These are phyloP conservation scores for Bembecia ichneumoniformis DNA, from an alignment of 2,888 invertebrate species.

Conservation along the genomic window DNA sequence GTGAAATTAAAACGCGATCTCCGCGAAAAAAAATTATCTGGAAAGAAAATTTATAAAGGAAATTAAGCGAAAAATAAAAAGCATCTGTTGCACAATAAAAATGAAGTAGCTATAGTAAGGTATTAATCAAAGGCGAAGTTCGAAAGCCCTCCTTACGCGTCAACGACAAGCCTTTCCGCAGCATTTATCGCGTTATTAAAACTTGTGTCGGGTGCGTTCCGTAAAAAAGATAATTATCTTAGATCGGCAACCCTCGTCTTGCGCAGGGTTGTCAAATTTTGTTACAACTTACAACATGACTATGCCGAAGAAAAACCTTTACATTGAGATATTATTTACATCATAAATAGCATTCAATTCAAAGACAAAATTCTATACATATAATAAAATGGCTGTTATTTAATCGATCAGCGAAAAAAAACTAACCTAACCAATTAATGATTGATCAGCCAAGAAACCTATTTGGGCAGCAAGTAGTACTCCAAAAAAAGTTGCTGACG, in stretches of 20 bases:
- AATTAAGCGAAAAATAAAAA: slow-evolving; percentile 54
- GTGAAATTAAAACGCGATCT: slow-evolving; percentile 54
- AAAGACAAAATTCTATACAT: too few relatives aligned
- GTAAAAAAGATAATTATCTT: slow-evolving; percentile 74
- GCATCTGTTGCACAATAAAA: slow-evolving; percentile 60
- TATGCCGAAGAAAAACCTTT: too few relatives aligned
- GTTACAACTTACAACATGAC: neutral
- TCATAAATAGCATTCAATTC: too few relatives aligned
- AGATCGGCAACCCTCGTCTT: slow-evolving; percentile 59
- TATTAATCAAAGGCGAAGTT: slow-evolving; percentile 44
- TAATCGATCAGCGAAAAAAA: too few relatives aligned
- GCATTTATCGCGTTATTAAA: slow-evolving; percentile 71
- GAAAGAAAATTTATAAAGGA: slow-evolving; percentile 20
- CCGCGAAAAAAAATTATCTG: slow-evolving; percentile 20
- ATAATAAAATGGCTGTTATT: too few relatives aligned
- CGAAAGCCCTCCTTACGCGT: slow-evolving; percentile 55
- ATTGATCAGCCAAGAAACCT: too few relatives aligned
- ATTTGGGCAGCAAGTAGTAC: too few relatives aligned
- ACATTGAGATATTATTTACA: too few relatives aligned
- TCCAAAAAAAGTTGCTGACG: too few relatives aligned
- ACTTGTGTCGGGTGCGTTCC: slow-evolving; percentile 53
- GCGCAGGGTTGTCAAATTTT: slow-evolving; percentile 36
- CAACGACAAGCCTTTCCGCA: slow-evolving; percentile 66
- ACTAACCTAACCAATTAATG: too few relatives aligned
- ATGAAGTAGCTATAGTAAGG: slow-evolving; percentile 45